These are phyloP conservation scores for Lasiurus cinereus DNA, from an alignment of 2,113 vertebrate species.

Conservation along the genomic window DNA sequence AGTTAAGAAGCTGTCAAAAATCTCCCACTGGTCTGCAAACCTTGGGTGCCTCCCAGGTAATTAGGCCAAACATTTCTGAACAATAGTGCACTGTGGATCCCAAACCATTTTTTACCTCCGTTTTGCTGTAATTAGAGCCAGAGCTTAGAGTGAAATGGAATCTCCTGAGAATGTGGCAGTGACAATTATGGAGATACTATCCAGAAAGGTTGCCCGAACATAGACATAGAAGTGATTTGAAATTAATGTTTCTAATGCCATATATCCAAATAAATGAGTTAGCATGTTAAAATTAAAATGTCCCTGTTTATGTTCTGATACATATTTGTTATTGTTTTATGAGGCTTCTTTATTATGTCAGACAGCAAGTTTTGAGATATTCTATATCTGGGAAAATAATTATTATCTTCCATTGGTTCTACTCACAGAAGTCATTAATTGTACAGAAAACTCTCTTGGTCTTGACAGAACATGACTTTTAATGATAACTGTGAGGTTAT, in stretches of 20 bases:
- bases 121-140: not conserved
- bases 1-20: not conserved
- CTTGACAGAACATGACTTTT: not conserved
- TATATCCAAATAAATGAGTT: not conserved
- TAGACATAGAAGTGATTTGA: not conserved
- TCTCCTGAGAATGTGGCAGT: not conserved
- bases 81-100: not conserved
- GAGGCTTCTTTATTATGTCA: not conserved
- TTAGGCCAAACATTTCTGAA: conserved; percentile 24
- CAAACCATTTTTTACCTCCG: not conserved
- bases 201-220: not conserved
- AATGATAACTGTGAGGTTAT: not conserved
- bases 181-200: not conserved
- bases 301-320: not conserved
- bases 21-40: not conserved
- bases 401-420: not conserved
- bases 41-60: not conserved
- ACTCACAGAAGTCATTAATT: not conserved
- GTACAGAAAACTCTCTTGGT: not conserved
- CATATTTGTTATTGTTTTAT: not conserved
- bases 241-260: not conserved
- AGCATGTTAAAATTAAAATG: not conserved
- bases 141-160: not conserved
- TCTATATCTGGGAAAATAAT: not conserved
- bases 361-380: not conserved